phyloP scores from a whole-genome alignment of 2,797 vertebrate species.

The Peromyscus attwateri region DNA sequence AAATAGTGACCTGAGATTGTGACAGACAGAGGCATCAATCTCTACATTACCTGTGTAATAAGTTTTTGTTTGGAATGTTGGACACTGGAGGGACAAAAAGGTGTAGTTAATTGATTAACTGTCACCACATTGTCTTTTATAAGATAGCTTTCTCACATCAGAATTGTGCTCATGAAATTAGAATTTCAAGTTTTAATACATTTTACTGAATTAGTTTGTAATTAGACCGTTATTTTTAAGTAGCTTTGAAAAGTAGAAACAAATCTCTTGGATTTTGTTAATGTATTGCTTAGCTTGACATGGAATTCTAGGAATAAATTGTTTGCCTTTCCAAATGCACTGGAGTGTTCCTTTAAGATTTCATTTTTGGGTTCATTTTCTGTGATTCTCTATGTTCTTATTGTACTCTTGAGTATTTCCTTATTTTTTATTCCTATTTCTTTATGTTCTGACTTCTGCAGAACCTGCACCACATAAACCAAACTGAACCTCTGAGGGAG shows the following conservation, averaged over 20 bases:
- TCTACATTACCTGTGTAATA: constrained; percentile 12
- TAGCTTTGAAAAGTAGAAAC: constrained; percentile 80
- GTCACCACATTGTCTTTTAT: constrained; percentile 40
- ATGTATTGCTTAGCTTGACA: constrained; percentile 74
- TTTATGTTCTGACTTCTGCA: constrained; percentile 92
- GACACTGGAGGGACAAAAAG: not conserved
- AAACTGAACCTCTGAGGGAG: constrained; percentile 96
- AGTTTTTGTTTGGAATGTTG: constrained; percentile 47
- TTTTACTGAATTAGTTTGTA: constrained; percentile 79
- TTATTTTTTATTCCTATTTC: constrained; percentile 85
- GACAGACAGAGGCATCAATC: not conserved
- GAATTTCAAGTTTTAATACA: constrained; percentile 78
- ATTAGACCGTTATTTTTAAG: constrained; percentile 70
- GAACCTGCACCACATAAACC: constrained; percentile 98
- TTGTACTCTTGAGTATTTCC: constrained; percentile 65
- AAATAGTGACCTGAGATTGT: not conserved
- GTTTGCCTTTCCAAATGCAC: constrained; percentile 80
- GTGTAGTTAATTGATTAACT: constrained; percentile 42
- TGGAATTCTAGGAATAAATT: constrained; percentile 82
- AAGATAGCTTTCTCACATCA: not conserved
- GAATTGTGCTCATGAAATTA: constrained; percentile 60
- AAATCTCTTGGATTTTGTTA: constrained; percentile 76
- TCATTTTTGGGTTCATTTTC: constrained; percentile 67
- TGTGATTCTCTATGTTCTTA: constrained; percentile 78
- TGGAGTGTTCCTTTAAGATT: constrained; percentile 76